Base-by-base conservation (phyloP, 2,113 vertebrate genomes). In the Mus spicilegus region DNA sequence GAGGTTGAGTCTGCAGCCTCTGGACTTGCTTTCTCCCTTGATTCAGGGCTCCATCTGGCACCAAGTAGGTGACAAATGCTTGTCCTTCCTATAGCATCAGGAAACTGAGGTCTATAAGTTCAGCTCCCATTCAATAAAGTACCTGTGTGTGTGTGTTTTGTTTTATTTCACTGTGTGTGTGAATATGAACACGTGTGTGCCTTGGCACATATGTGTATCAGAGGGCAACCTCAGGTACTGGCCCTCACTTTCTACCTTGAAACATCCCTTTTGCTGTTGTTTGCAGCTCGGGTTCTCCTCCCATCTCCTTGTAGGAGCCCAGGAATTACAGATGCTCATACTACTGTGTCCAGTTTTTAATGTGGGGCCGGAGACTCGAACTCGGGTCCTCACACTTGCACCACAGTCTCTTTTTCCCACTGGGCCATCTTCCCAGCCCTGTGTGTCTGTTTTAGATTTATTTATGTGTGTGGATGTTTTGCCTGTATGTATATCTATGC, bases 51-150 rank as follows among this genome's bases (percentile, higher is more conserved):
- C 49, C 49, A 67, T 7, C 75, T 70, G 87, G 61, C 70, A 42
- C 76, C 33, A 2, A 1, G 67, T 0, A 16, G 33, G 56, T 16
- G 33, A 56, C 3, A 7, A 7, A 4, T 16, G 22, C 61, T 14
- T 3, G 1, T 65, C 42, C 20, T 42, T 69, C 72, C 75, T 39
- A 20, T 5, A 11, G 46, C 26, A 1, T 67, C n/a, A 16, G 84
- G 84, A 69, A 51, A 51, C 42, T 33, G 28, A 51, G 42, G 46
- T 69, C 63, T 87, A 1, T 28, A 67, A 20, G 39, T 65, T 65
- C 39, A 85, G 63, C 42, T 67, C 58, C 26, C 61, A 4, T 0
- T 39, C 49, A 75, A 7, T 56, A 7, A 28, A 82, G 90, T 5
- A 0, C 12, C 19, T 12, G 86, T 10, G 8, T 26, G 24, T 20